These are phyloP conservation scores for Lepidocyrtoides sp. DNA, from an alignment of 2,888 invertebrate genomes.

Conservation along the genomic window DNA sequence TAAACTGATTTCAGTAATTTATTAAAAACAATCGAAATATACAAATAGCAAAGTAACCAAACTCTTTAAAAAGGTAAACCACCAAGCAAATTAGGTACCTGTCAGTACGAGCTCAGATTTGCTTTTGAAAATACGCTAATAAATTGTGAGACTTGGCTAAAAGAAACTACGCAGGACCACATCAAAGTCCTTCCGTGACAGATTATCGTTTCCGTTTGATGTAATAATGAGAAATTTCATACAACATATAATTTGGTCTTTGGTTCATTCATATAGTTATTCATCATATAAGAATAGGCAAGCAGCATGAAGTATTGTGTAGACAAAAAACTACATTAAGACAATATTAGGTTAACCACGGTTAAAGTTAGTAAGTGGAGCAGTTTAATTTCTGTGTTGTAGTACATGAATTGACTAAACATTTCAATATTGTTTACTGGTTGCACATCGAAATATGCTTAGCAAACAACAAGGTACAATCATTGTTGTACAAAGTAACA, in stretches of 20 bases:
- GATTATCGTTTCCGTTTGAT: not conserved
- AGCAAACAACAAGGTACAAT: not conserved
- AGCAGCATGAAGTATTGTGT: too few relatives aligned
- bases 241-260: not conserved
- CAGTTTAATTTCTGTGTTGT: not conserved
- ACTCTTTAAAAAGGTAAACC: too few relatives aligned
- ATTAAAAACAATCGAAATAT: too few relatives aligned
- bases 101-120: too few relatives aligned
- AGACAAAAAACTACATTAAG: too few relatives aligned
- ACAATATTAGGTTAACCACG: not conserved
- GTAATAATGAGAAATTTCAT: not conserved
- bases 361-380: not conserved
- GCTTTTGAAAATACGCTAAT: too few relatives aligned
- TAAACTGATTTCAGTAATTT: too few relatives aligned
- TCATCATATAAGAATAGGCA: too few relatives aligned
- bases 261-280: too few relatives aligned
- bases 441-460: not conserved
- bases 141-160: too few relatives aligned
- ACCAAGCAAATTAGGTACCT: too few relatives aligned
- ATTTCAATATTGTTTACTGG: constrained; percentile 16
- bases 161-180: not conserved
- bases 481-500: not conserved
- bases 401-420: constrained; percentile 23
- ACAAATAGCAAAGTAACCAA: too few relatives aligned
- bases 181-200: not conserved